Conservation (phyloP, 2,113 vertebrate genomes). For the Neolamprologus falcicula region DNA sequence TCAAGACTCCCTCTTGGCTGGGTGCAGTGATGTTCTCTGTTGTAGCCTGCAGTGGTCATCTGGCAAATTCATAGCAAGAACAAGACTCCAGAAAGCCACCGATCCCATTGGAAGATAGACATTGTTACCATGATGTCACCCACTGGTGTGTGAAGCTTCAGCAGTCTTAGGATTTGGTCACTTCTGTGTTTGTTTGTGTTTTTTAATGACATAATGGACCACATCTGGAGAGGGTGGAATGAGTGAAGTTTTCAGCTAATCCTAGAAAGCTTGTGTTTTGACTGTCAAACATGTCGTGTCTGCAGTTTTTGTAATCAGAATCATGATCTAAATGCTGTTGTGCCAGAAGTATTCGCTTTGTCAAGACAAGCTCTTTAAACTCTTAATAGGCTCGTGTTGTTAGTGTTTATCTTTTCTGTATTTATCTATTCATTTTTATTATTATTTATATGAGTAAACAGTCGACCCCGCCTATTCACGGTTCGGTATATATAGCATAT, state of each 20-base stretch:
- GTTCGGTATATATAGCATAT: neutral
- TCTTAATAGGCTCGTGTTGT: too few species aligned
- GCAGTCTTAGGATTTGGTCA: neutral
- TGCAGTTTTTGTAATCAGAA: neutral
- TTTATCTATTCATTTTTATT: neutral
- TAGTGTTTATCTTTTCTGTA: neutral
- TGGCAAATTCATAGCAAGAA: neutral
- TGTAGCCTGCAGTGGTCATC: neutral
- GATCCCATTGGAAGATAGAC: neutral
- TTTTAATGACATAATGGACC: neutral
- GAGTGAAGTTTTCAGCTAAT: neutral
- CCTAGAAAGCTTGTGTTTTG: neutral
- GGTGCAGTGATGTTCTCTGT: neutral
- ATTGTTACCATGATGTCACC: neutral
- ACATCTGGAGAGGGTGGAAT: neutral
- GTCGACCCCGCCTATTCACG: neutral
- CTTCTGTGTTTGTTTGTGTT: neutral
- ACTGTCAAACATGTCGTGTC: neutral
- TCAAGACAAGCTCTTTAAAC: neutral
- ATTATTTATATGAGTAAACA: neutral
- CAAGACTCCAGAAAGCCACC: neutral
- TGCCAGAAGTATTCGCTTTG: neutral
- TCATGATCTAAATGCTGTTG: neutral
- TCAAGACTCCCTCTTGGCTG: neutral
- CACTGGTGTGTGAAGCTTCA: neutral